Base-by-base conservation (phyloP, 2,888 invertebrate genomes). In the Pandemis corylana region DNA sequence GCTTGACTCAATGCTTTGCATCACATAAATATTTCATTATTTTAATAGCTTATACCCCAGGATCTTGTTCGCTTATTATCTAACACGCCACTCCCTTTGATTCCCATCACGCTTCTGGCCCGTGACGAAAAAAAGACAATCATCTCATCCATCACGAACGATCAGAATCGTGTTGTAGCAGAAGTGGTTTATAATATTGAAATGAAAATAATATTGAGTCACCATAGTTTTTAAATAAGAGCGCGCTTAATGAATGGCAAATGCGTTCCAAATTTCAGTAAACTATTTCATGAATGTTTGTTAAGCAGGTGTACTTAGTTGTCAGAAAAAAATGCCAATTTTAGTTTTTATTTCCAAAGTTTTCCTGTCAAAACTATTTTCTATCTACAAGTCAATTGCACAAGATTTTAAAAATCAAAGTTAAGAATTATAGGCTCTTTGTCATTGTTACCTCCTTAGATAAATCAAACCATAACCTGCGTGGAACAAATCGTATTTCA, bases 51-150 rank as follows among this genome's bases (percentile, higher is more conserved):
- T 7, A 64, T 64, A 56, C 53, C 15, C 36, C 13, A 56, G 69
- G 69, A 69, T 74, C 66, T 70, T 59, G 74, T 74, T 70, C 51
- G 59, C 44, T 61, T 70, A 66, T 74, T 74, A 73, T 63, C 68
- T 68, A 73, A 69, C 41, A 65, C 49, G 72, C 53, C 76, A 76
- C 72, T 76, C 76, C 76, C 10, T 59, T 44, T 44, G 72, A 51
- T 76, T 72, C 76, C 62, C 76, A 72, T 56, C 72, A 67, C 69
- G 65, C 62, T 69, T 72, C 53, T 66, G 66, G 61, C 15, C 72
- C 72, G 65, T 70, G 66, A 76, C 69, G 69, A 72, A 72, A 72
- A 68, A 65, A 73, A 73, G 63, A 74, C 69, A 70, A 65, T 66
- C 51, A 51, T 56, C 46, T 65, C 65, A 51, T 69, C 68, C 63